Percentiles rank a stretch among this genome's conserved stretches.
These are phyloP conservation scores for Agriopis marginaria DNA, from an alignment of 2,888 invertebrate genomes.

Conservation along the genomic window DNA sequence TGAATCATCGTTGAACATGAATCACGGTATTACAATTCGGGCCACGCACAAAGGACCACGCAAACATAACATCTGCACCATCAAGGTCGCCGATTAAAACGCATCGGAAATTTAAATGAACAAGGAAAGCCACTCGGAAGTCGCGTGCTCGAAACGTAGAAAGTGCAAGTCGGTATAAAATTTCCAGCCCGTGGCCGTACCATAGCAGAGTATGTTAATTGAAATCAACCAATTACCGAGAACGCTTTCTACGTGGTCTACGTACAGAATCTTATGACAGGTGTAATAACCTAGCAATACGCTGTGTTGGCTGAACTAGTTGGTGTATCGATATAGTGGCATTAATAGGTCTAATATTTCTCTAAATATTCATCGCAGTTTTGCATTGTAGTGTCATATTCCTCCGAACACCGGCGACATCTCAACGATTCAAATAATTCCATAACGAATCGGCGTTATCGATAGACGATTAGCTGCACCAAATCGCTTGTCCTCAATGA, in stretches of 20 bases:
- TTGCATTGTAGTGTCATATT: conserved; percentile 17
- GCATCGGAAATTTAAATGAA: conserved; percentile 64
- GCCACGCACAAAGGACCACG: conserved; percentile 64
- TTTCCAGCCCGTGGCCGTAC: conserved; percentile 63
- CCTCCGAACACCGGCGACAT: conserved; percentile 42
- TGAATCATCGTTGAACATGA: conserved; percentile 70
- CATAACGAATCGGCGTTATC: conserved; percentile 49
- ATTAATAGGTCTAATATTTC: background rate
- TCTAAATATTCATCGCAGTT: conserved; percentile 13
- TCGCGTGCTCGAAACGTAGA: conserved; percentile 73
- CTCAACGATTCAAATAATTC: conserved; percentile 47
- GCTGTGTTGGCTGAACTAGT: conserved; percentile 48
- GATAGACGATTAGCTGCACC: conserved; percentile 47
- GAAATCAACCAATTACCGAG: conserved; percentile 70
- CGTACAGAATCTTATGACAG: conserved; percentile 62
- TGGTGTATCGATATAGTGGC: conserved; percentile 20
- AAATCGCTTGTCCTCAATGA: conserved; percentile 49
- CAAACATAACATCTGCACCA: conserved; percentile 51
- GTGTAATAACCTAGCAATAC: conserved; percentile 61
- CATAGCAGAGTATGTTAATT: conserved; percentile 74
- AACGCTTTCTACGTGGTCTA: conserved; percentile 63
- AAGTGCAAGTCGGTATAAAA: conserved; percentile 76
- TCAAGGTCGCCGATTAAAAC: conserved; percentile 59
- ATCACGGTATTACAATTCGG: conserved; percentile 69
- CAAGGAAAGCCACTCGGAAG: conserved; percentile 68